A percentile compares a stretch with the other conserved stretches of the same genome.
These are phyloP conservation scores for Megaustenia siamemsis DNA, from an alignment of 2,888 invertebrate species.

Conservation along the genomic window DNA sequence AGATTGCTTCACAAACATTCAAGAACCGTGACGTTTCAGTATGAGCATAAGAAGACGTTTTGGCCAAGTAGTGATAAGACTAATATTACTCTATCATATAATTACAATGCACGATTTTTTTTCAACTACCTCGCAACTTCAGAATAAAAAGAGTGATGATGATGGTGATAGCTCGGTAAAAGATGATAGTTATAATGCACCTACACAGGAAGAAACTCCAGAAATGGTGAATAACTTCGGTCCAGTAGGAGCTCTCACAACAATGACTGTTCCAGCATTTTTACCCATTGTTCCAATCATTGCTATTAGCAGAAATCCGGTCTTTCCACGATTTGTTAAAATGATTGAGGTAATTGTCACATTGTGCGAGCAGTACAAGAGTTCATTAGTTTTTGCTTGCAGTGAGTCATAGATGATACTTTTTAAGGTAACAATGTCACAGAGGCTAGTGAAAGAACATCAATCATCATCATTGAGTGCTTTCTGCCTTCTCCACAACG, in stretches of 20 bases:
- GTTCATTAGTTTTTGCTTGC: too few species aligned
- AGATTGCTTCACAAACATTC: slow-evolving; percentile 21
- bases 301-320: slow-evolving; percentile 94
- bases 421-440: too few species aligned
- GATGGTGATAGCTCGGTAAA: not conserved
- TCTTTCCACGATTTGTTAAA: slow-evolving; percentile 98
- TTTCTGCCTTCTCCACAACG: too few species aligned
- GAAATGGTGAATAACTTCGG: slow-evolving; percentile 39
- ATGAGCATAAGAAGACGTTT: not conserved
- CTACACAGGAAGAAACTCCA: slow-evolving; percentile 19
- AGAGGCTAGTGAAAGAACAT: too few species aligned
- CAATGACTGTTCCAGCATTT: slow-evolving; percentile 95
- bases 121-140: slow-evolving; percentile 19
- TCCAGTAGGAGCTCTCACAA: slow-evolving; percentile 84
- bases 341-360: slow-evolving; percentile 88
- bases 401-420: too few species aligned
- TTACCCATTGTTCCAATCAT: slow-evolving; percentile 98
- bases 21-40: not conserved
- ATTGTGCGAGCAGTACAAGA: too few species aligned
- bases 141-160: slow-evolving; percentile 44
- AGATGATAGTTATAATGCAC: not conserved
- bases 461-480: too few species aligned
- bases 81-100: not conserved
- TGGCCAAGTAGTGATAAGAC: not conserved
- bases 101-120: slow-evolving; percentile 3